Percentiles rank a stretch among this genome's conserved stretches.
Conservation (phyloP, 2,797 vertebrate genomes). For the Echiichthys vipera region DNA sequence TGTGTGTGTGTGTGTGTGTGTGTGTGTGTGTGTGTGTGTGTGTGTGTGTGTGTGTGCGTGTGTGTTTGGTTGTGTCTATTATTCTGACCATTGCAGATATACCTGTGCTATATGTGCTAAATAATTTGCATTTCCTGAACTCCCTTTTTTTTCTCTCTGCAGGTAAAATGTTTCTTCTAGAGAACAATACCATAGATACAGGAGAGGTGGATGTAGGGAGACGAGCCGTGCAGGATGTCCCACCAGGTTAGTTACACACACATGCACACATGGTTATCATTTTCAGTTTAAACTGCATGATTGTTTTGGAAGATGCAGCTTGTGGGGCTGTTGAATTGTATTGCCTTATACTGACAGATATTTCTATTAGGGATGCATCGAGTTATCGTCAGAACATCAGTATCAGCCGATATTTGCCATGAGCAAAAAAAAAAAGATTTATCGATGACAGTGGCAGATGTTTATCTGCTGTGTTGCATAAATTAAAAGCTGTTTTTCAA, state of each 20-base stretch:
- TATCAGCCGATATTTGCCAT: too few species aligned
- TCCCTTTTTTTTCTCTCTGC: slow-evolving; percentile 33
- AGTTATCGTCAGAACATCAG: too few species aligned
- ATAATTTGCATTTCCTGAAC: not conserved
- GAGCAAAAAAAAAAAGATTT: too few species aligned
- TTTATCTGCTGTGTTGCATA: too few species aligned
- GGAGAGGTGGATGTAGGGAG: slow-evolving; percentile 96
- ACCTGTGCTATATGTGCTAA: too few species aligned
- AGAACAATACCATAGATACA: slow-evolving; percentile 98
- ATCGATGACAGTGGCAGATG: too few species aligned
- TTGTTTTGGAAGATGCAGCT: not conserved
- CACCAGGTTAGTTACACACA: slow-evolving; percentile 78
- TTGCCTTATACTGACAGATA: not conserved
- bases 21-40: not conserved
- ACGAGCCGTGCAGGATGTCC: slow-evolving; percentile 92
- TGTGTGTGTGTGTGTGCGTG: too few species aligned
- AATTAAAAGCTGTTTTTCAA: too few species aligned
- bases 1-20: too few species aligned
- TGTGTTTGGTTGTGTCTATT: not conserved
- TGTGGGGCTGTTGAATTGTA: not conserved
- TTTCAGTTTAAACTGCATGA: too few species aligned
- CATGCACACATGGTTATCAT: not conserved
- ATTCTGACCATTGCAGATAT: not conserved
- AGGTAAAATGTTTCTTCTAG: slow-evolving; percentile 94
- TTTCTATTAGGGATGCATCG: too few species aligned